Evolutionary conservation across 2,113 vertebrate species (phyloP).

Genomic region (Lepisosteus osseus): DNA sequence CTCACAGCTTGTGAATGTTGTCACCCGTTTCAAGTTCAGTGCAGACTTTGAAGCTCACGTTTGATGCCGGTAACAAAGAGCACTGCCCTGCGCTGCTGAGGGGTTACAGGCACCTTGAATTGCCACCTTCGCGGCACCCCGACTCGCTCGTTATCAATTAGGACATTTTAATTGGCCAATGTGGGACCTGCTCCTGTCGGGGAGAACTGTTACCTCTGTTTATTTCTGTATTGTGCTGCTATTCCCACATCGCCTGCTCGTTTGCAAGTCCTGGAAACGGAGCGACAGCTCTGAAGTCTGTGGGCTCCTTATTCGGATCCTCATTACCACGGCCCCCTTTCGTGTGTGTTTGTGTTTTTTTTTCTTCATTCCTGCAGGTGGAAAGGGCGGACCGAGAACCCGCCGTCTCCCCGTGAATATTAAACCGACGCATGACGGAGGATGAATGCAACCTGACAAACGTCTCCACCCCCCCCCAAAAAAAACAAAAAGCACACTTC

Average conservation of each 20-base stretch:
- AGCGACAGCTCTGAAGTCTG: not conserved
- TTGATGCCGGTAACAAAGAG: too few relatives aligned
- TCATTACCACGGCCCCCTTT: not conserved
- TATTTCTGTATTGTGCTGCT: too few relatives aligned
- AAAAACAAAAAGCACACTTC: not conserved
- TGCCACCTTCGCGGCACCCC: not conserved
- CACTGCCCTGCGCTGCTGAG: too few relatives aligned
- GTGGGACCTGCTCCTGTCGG: not conserved
- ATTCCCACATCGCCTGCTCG: not conserved
- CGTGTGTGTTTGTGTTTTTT: not conserved
- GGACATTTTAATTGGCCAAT: not conserved
- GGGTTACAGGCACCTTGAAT: not conserved
- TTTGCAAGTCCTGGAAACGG: not conserved
- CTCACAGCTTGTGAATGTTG: too few relatives aligned
- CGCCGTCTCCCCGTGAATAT: conserved; percentile 4
- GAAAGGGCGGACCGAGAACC: not conserved
- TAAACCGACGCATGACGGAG: not conserved
- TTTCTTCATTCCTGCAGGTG: not conserved
- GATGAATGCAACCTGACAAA: conserved; percentile 1
- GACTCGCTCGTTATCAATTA: not conserved
- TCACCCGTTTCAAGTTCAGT: too few relatives aligned
- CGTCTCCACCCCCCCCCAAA: not conserved
- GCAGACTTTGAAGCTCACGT: too few relatives aligned
- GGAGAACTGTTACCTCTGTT: too few relatives aligned
- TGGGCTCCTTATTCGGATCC: not conserved